A percentile compares a stretch with the other conserved stretches of the same genome.
Evolutionary conservation across 2,797 vertebrate genomes (phyloP).

Genomic region (Garrulus glandarius): DNA sequence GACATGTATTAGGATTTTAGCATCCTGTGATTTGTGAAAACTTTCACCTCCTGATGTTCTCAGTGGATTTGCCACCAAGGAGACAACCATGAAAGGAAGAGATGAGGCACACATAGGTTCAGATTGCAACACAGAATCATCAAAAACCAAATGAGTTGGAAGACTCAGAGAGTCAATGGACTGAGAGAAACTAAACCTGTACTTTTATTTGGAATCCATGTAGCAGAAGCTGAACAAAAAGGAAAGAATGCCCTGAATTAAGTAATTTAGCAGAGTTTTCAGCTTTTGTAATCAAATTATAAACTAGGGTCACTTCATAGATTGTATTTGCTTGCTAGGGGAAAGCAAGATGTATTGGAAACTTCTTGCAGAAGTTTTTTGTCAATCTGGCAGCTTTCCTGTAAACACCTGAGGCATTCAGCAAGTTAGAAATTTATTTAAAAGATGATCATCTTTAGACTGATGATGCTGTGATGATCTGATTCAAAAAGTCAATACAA

Average conservation of each 20-base stretch:
- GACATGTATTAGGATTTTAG: not conserved
- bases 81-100: not conserved
- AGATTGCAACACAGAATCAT: not conserved
- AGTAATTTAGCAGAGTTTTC: not conserved
- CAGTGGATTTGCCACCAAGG: not conserved
- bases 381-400: not conserved
- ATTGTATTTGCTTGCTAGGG: not conserved
- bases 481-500: not conserved
- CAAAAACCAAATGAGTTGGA: not conserved
- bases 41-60: not conserved
- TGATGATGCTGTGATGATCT: not conserved
- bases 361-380: not conserved
- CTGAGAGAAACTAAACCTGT: not conserved
- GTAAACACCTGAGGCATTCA: not conserved
- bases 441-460: not conserved
- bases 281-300: not conserved
- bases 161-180: not conserved
- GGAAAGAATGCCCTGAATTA: not conserved
- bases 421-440: not conserved
- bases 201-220: not conserved
- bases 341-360: not conserved
- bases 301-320: not conserved
- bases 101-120: rapidly evolving
- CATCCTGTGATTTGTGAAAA: not conserved
- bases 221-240: not conserved